Base-by-base conservation (phyloP, 1,140 invertebrate species). In the Metaphire vulgaris region DNA sequence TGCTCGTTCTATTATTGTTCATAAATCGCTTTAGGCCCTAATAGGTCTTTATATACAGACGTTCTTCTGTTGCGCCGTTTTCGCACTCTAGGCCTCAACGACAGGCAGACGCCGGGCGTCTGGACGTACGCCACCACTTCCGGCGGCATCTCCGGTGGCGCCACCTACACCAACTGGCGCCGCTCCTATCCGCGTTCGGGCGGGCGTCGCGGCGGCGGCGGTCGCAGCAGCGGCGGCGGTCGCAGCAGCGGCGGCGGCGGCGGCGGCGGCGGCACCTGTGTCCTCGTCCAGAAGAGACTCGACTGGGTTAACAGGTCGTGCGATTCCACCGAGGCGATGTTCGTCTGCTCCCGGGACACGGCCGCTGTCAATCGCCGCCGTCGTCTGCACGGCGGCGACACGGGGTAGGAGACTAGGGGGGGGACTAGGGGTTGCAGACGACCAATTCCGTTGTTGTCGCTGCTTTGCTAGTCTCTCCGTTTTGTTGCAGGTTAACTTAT, bases 261-360 rank as follows among this genome's bases (percentile, higher is more conserved):
- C n/a, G n/a, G n/a, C n/a, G n/a, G n/a, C n/a, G n/a, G n/a, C n/a
- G 30, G 33, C 69, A 32, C n/a, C 33, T 73, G 72, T 30, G 72
- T 73, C 1, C 21, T 73, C 16, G 72, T 73, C 2, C 26, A 26
- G 6, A 73, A 73, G 72, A 31, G 31, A 14, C 34, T 34, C 15
- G 41, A 73, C 16, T 73, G 72, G 72, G 28, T 73, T 15, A 64
- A 73, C 28, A 73, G 30, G 31, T 21, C 33, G 32, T 73, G 72
- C 56, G 34, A 34, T 21, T 73, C 72, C 1, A 26, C 16, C 2
- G 56, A 41, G 41, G 33, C 34, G 16, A 73, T 14, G 31, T 31
- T 34, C 16, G 33, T 73, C 34, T 73, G 72, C 28, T 33, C 28
- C n/a, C n/a, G n/a, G n/a, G n/a, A n/a, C n/a, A n/a, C n/a, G n/a